phyloP scores from a whole-genome alignment of 2,113 vertebrate species.

The Malurus cyaneus region DNA sequence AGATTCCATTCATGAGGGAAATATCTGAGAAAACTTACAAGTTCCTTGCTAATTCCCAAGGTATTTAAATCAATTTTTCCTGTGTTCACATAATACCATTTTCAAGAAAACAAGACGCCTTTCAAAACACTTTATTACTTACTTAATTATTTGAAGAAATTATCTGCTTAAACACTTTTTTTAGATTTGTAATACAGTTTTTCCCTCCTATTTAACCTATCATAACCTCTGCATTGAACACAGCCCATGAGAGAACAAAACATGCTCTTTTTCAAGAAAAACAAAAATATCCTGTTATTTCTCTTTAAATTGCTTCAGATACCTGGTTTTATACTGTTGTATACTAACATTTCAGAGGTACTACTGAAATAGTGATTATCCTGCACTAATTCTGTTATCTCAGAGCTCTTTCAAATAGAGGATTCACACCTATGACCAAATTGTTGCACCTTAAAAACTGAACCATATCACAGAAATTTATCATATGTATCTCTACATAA shows the following conservation, averaged over 20 bases:
- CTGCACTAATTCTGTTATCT: not conserved
- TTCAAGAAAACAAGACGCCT: not conserved
- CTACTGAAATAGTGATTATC: not conserved
- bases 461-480: not conserved
- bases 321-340: not conserved
- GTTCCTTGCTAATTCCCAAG: not conserved
- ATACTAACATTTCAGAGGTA: not conserved
- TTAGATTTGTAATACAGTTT: not conserved
- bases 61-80: not conserved
- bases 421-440: not conserved
- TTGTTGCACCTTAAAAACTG: not conserved
- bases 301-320: not conserved
- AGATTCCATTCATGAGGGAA: not conserved
- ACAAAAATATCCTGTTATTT: not conserved
- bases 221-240: not conserved
- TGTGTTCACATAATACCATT: not conserved
- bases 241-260: not conserved
- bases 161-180: not conserved
- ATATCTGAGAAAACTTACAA: not conserved
- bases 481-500: accelerated
- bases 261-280: not conserved
- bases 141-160: not conserved
- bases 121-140: not conserved
- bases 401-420: not conserved
- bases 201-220: not conserved